Evolutionary conservation across 2,113 vertebrate genomes (phyloP).

Genomic region (Ramphastos sulfuratus): DNA sequence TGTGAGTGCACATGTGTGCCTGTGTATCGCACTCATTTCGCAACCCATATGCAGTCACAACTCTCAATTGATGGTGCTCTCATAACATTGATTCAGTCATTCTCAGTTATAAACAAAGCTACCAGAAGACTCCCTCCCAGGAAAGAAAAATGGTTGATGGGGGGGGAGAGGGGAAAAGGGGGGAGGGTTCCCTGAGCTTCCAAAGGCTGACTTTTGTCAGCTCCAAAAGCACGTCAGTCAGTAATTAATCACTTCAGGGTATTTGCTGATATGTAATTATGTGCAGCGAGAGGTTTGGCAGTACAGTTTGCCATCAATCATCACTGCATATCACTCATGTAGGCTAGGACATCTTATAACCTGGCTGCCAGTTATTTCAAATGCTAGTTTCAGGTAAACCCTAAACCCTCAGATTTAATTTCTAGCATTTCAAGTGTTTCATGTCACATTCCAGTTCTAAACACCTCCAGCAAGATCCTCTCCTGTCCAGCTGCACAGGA

Average conservation of each 20-base stretch:
- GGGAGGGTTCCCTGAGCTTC: neutral
- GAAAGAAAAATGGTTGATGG: neutral
- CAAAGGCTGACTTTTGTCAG: no score
- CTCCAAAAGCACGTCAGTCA: neutral
- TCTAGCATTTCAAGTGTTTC: neutral
- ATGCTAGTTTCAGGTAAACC: neutral
- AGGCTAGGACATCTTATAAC: neutral
- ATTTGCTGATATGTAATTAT: neutral
- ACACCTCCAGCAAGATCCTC: neutral
- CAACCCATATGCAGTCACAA: neutral
- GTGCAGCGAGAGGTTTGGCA: neutral
- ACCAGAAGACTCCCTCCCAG: neutral
- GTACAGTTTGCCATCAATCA: neutral
- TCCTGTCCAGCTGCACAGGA: neutral
- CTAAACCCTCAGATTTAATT: neutral
- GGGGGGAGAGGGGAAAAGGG: no score
- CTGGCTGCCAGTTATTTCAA: neutral
- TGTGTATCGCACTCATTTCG: neutral
- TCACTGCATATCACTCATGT: fast-evolving
- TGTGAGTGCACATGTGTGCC: neutral
- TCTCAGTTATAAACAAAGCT: neutral
- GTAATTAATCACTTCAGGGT: neutral
- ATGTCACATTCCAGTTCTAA: neutral
- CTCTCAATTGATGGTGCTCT: neutral
- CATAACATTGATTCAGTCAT: neutral